phyloP scores from a whole-genome alignment of 1,140 invertebrate species.

The Ceratosolen fusciceps region DNA sequence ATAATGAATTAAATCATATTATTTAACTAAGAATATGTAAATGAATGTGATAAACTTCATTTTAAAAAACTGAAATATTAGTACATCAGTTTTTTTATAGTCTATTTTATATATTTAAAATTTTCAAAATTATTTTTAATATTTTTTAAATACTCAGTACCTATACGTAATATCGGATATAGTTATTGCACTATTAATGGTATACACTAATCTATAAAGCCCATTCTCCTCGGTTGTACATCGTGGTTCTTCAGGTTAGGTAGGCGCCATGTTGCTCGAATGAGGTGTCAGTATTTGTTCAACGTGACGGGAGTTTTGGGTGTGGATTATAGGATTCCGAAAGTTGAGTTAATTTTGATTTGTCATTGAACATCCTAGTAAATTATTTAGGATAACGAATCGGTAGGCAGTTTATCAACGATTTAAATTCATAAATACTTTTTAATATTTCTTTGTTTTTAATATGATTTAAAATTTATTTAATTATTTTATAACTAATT shows the following conservation, averaged over 20 bases:
- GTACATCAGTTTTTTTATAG: no score
- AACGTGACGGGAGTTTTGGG: constrained; percentile 70
- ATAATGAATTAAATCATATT: no score
- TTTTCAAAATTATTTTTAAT: no score
- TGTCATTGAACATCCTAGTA: constrained; percentile 23
- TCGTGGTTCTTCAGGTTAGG: constrained; percentile 47
- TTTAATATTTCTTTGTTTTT: background rate
- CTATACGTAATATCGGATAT: no score
- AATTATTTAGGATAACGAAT: background rate
- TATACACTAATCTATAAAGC: background rate
- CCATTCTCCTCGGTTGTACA: background rate
- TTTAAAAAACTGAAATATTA: no score
- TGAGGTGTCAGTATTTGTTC: constrained; percentile 72
- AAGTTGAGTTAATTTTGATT: constrained; percentile 1
- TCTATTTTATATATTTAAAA: no score
- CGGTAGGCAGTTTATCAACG: background rate
- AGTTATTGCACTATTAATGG: no score
- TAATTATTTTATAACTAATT: background rate
- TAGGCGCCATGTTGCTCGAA: constrained; percentile 69
- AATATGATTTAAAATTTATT: background rate
- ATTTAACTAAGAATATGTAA: no score
- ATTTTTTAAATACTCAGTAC: no score
- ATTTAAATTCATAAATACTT: background rate
- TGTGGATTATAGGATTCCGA: constrained; percentile 65
- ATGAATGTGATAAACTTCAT: no score